phyloP scores from a whole-genome alignment of 2,888 invertebrate species.

The Athalia rosae region DNA sequence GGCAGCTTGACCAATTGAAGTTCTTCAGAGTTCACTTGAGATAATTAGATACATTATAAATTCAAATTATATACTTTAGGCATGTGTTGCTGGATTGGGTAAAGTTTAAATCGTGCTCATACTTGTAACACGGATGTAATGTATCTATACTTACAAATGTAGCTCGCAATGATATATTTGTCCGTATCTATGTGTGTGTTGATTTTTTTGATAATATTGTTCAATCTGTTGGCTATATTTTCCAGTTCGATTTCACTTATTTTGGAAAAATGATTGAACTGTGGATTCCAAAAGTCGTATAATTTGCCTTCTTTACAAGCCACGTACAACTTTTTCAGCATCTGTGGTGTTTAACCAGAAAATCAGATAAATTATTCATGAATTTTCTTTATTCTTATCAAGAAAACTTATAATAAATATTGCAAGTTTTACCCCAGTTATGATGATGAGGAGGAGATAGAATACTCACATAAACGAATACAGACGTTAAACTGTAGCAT shows the following conservation, averaged over 20 bases:
- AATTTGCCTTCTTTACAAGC: conserved; percentile 68
- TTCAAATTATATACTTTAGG: too few relatives aligned
- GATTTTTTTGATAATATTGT: conserved; percentile 50
- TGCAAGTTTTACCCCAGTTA: not conserved
- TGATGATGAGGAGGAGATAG: too few relatives aligned
- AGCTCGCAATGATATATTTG: conserved; percentile 60
- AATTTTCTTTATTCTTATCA: conserved; percentile 68
- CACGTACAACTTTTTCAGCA: conserved; percentile 71
- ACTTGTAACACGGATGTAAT: too few relatives aligned
- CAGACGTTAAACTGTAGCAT: conserved; percentile 46
- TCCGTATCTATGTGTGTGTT: conserved; percentile 55
- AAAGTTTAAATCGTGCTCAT: not conserved
- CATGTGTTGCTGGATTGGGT: not conserved
- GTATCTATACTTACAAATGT: conserved; percentile 65
- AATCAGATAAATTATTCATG: not conserved
- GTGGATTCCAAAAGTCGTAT: conserved; percentile 75
- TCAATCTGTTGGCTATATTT: conserved; percentile 50
- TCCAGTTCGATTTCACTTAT: conserved; percentile 10
- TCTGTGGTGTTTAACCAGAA: conserved; percentile 59
- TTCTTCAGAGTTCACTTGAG: too few relatives aligned
- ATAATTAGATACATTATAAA: too few relatives aligned
- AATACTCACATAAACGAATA: conserved; percentile 58
- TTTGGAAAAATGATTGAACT: conserved; percentile 72
- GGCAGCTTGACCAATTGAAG: too few relatives aligned
- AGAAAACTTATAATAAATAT: not conserved